Evolutionary conservation across 2,797 vertebrate genomes (phyloP).

Genomic region (Carduelis carduelis): DNA sequence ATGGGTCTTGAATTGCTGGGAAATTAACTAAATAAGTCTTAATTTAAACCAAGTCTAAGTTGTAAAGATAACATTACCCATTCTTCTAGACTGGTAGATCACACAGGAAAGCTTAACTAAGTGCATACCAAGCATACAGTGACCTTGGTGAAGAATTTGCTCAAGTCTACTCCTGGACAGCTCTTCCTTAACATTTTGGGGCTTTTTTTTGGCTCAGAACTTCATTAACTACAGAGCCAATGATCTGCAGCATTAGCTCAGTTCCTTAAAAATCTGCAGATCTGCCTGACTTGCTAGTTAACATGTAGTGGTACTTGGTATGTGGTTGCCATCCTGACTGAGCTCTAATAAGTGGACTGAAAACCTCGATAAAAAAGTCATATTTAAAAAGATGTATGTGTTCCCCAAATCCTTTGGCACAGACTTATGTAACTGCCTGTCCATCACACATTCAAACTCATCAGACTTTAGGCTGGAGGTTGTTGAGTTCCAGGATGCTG

Average conservation of each 20-base stretch:
- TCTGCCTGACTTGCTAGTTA: neutral
- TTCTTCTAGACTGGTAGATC: neutral
- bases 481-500: neutral
- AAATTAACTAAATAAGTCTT: neutral
- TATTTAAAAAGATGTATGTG: neutral
- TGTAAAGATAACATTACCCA: neutral
- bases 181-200: neutral
- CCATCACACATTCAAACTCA: neutral
- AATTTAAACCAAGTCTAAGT: neutral
- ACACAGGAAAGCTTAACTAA: neutral
- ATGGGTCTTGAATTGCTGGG: neutral
- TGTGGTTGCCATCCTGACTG: neutral
- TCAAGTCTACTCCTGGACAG: neutral
- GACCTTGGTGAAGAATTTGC: neutral
- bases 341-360: neutral
- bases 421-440: neutral
- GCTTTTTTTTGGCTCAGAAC: neutral
- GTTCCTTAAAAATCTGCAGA: neutral
- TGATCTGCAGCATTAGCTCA: neutral
- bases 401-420: neutral
- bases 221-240: neutral
- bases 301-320: neutral
- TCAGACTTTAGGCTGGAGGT: neutral
- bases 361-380: neutral
- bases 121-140: neutral